phyloP scores from a whole-genome alignment of 2,888 invertebrate genomes.

The Nebria salina region DNA sequence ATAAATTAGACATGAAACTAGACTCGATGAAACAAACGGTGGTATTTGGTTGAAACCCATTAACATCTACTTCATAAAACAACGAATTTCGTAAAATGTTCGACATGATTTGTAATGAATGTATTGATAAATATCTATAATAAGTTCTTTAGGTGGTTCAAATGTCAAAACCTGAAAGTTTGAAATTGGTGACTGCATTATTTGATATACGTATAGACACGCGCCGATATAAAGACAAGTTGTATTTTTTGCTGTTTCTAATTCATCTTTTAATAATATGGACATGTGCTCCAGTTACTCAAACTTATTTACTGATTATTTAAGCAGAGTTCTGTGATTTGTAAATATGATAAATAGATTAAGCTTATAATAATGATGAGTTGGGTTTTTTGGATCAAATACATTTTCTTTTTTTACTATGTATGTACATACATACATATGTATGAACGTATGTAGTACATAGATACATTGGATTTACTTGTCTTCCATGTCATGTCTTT shows the following conservation, averaged over 20 bases:
- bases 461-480: background rate
- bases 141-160: no score
- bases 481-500: background rate
- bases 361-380: background rate
- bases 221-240: background rate
- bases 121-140: no score
- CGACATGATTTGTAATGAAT: no score
- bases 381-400: background rate
- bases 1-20: background rate
- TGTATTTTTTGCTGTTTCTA: background rate
- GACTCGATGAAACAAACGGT: background rate
- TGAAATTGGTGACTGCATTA: no score
- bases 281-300: background rate
- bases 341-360: background rate
- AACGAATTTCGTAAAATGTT: no score
- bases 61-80: no score
- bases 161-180: no score
- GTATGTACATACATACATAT: background rate
- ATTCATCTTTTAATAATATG: slow-evolving; percentile 4
- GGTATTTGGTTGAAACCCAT: background rate
- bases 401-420: background rate
- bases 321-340: background rate
- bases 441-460: background rate
- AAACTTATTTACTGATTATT: background rate
- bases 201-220: background rate